Conservation (phyloP, 2,888 invertebrate species). For the Sphaerophoria taeniata region DNA sequence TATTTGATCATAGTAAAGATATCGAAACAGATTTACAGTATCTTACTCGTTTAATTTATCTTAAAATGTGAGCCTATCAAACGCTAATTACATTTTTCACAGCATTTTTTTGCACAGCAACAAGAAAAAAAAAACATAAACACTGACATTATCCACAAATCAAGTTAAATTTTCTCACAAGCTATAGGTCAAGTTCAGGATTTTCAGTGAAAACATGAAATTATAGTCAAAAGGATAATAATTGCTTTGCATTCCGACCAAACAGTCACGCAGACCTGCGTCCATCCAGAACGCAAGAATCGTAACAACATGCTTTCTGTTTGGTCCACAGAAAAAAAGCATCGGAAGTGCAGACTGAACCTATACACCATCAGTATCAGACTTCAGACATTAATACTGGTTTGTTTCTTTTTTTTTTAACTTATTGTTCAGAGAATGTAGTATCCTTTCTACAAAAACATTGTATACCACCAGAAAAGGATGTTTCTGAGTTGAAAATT, state of each 20-base stretch:
- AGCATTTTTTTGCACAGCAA: too few relatives aligned
- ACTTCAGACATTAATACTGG: background rate
- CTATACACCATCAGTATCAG: constrained; percentile 16
- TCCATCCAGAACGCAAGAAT: constrained; percentile 18
- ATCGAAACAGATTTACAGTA: too few relatives aligned
- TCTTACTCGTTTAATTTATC: too few relatives aligned
- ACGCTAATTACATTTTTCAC: too few relatives aligned
- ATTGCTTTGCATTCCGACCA: constrained; percentile 56
- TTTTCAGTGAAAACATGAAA: constrained; percentile 61
- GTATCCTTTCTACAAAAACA: constrained; percentile 22
- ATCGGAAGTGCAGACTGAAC: background rate
- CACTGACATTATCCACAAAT: background rate
- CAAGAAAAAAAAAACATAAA: too few relatives aligned
- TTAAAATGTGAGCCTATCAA: too few relatives aligned
- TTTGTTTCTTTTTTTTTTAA: constrained; percentile 4
- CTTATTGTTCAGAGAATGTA: background rate
- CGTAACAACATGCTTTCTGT: constrained; percentile 6
- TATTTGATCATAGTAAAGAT: too few relatives aligned
- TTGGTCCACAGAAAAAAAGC: constrained; percentile 20
- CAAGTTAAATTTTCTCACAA: constrained; percentile 65
- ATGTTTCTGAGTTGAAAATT: constrained; percentile 70
- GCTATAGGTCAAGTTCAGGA: constrained; percentile 74
- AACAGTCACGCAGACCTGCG: constrained; percentile 28
- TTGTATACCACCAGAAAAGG: constrained; percentile 47
- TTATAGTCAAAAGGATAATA: constrained; percentile 67